A percentile compares a stretch with the other conserved stretches of the same genome.
Evolutionary conservation across 2,888 invertebrate species (phyloP).

Genomic region (Parnassius apollo): DNA sequence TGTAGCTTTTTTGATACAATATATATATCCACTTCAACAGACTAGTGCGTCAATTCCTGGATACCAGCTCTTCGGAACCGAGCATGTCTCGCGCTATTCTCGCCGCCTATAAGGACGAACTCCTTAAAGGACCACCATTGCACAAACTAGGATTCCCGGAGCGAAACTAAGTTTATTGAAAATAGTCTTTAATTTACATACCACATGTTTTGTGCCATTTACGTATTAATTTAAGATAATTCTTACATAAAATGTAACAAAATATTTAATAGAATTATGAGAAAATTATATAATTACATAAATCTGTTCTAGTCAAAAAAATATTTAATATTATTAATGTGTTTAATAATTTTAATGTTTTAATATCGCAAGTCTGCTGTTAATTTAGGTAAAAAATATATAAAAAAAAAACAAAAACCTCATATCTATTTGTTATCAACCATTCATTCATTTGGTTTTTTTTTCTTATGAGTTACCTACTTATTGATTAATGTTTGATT

Average conservation of each 20-base stretch:
- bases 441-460: too few relatives aligned
- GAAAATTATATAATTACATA: too few relatives aligned
- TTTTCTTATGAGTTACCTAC: too few relatives aligned
- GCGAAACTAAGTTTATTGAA: conserved; percentile 49
- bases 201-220: conserved; percentile 24
- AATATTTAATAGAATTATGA: conserved; percentile 12
- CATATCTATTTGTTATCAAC: too few relatives aligned
- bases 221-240: conserved; percentile 26
- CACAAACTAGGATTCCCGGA: conserved; percentile 60
- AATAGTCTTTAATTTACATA: conserved; percentile 14
- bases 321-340: conserved; percentile 2
- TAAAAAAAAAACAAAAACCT: too few relatives aligned
- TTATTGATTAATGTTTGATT: background rate
- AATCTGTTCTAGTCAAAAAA: too few relatives aligned
- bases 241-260: conserved; percentile 22
- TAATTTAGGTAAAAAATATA: too few relatives aligned
- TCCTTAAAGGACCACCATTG: conserved; percentile 62
- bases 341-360: background rate
- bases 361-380: too few relatives aligned
- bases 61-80: conserved; percentile 70
- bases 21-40: conserved; percentile 38
- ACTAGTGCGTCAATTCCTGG: conserved; percentile 76
- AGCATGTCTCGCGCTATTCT: conserved; percentile 70
- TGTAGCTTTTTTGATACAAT: too few relatives aligned
- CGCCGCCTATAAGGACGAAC: conserved; percentile 75